Evolutionary conservation across 2,113 vertebrate species (phyloP).

Genomic region (Embiotoca jacksoni): DNA sequence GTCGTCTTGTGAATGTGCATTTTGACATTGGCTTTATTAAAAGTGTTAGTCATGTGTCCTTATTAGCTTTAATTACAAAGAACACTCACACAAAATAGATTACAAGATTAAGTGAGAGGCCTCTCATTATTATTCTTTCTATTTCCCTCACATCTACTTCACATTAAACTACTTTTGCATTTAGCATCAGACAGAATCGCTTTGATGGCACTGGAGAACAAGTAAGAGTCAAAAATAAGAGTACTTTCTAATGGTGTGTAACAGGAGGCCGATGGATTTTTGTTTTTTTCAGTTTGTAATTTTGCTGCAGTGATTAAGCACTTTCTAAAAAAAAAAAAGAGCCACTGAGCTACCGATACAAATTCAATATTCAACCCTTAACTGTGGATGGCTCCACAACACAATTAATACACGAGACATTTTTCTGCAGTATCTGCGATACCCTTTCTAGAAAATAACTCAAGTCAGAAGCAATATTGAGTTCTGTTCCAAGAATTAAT

Average conservation of each 20-base stretch:
- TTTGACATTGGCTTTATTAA: constrained; percentile 31
- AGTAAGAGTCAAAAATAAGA: constrained; percentile 33
- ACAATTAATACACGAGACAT: constrained; percentile 43
- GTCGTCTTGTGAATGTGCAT: constrained; percentile 13
- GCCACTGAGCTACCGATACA: constrained; percentile 47
- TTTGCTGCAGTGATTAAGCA: constrained; percentile 47
- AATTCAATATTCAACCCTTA: constrained; percentile 60
- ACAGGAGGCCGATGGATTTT: constrained; percentile 33
- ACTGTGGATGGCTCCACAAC: constrained; percentile 18
- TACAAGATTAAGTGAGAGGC: constrained; percentile 10
- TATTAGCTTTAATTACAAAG: constrained; percentile 36
- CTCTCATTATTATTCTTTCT: constrained; percentile 6
- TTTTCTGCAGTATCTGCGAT: constrained; percentile 19
- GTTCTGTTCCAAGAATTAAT: constrained; percentile 47
- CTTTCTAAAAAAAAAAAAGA: constrained; percentile 43
- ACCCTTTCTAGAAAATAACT: constrained; percentile 18
- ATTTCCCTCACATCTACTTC: constrained; percentile 6
- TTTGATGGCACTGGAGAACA: constrained; percentile 12
- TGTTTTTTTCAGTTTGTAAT: constrained; percentile 12
- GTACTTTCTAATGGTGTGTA: constrained; percentile 28
- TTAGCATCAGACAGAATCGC: constrained; percentile 15
- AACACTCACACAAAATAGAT: constrained; percentile 32
- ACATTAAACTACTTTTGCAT: constrained; percentile 21
- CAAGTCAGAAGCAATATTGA: constrained; percentile 16
- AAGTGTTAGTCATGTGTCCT: constrained; percentile 26